phyloP scores from a whole-genome alignment of 2,113 vertebrate genomes.

The Trematomus loennbergii region DNA sequence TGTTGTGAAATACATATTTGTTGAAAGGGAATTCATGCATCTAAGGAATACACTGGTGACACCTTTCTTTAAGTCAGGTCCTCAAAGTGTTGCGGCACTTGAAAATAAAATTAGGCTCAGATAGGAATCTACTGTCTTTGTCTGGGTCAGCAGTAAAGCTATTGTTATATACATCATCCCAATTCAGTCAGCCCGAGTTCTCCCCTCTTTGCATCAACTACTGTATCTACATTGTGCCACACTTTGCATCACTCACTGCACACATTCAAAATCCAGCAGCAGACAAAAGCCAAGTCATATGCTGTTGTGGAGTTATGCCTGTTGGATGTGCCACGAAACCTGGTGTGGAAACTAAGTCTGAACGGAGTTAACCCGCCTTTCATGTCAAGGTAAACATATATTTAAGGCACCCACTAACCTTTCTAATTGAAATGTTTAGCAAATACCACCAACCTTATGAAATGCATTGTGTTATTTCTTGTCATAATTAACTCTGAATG shows the following conservation, averaged over 20 bases:
- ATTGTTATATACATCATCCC: neutral
- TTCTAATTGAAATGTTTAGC: neutral
- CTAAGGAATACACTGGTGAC: neutral
- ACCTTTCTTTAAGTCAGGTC: neutral
- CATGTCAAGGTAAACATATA: neutral
- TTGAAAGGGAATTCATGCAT: neutral
- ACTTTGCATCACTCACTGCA: conserved; percentile 60
- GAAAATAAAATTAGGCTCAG: neutral
- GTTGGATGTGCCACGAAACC: conserved; percentile 13
- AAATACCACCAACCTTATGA: neutral
- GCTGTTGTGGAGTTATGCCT: neutral
- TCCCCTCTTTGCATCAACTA: conserved; percentile 63
- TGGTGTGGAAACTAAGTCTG: conserved; percentile 6
- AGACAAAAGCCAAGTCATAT: neutral
- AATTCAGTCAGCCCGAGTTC: neutral
- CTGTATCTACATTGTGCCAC: conserved; percentile 14
- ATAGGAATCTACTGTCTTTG: neutral
- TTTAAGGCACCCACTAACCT: neutral
- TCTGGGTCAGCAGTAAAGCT: neutral
- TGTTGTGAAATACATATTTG: neutral
- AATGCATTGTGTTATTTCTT: neutral
- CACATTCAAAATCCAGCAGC: conserved; percentile 22
- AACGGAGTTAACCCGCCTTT: neutral
- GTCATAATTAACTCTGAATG: neutral
- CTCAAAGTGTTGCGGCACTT: neutral